These are phyloP conservation scores for Notoglanidium macrostoma DNA, from an alignment of 2,797 vertebrate genomes.

Conservation along the genomic window DNA sequence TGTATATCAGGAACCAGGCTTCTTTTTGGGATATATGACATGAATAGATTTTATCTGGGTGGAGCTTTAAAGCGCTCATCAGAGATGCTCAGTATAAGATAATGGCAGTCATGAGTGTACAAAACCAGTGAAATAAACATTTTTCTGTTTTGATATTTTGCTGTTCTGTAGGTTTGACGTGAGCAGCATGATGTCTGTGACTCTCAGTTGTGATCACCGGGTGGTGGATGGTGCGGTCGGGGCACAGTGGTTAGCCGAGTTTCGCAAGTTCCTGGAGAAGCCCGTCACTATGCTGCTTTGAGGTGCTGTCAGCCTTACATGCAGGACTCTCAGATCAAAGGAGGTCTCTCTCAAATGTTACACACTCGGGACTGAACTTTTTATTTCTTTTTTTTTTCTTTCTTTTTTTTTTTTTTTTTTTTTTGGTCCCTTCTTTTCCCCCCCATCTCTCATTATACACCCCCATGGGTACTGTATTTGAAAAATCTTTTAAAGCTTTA, in stretches of 20 bases:
- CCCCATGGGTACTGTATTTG: slow-evolving; percentile 20
- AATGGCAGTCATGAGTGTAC: neutral
- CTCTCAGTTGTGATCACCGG: slow-evolving; percentile 95
- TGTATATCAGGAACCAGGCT: neutral
- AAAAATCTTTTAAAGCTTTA: slow-evolving; percentile 3
- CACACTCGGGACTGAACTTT: slow-evolving; percentile 17
- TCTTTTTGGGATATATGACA: too few relatives aligned
- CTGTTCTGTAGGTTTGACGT: slow-evolving; percentile 84
- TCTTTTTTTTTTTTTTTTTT: neutral
- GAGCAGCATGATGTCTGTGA: slow-evolving; percentile 92
- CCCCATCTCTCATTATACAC: slow-evolving; percentile 2
- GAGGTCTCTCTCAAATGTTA: slow-evolving; percentile 40
- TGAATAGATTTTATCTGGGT: too few relatives aligned
- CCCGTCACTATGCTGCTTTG: slow-evolving; percentile 93
- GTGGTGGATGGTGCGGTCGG: slow-evolving; percentile 96
- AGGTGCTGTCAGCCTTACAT: slow-evolving; percentile 52
- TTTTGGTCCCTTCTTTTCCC: neutral
- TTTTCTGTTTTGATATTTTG: neutral
- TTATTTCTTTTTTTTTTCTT: too few relatives aligned
- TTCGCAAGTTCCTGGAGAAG: slow-evolving; percentile 93
- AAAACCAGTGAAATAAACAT: too few relatives aligned
- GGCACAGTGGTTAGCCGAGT: slow-evolving; percentile 96
- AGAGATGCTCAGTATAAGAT: neutral
- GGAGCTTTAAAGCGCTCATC: too few relatives aligned
- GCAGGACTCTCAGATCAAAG: slow-evolving; percentile 45